Base-by-base conservation (phyloP, 2,113 vertebrate species). In the Labeo rohita region DNA sequence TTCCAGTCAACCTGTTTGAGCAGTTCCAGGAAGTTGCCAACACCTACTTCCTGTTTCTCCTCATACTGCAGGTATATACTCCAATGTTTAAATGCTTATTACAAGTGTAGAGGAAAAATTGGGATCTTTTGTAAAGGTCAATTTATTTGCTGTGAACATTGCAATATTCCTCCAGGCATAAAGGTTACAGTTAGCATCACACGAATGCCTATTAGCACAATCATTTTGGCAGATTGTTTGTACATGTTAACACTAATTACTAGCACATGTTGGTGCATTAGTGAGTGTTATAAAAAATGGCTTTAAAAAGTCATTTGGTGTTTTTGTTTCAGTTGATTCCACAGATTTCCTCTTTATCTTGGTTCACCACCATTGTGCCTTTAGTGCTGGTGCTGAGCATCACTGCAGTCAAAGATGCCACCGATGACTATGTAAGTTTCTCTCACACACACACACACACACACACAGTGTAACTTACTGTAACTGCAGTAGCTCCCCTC, bases 281-380 rank as follows among this genome's bases (percentile, higher is more conserved):
- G 16, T 36, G 36, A 43, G 10, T 59, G 10, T 6, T 36, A 61
- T 23, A 45, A 2, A 79, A 39, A 63, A 45, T 77, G 21, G 5
- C 36, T 61, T 59, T 59, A 59, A 34, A 65, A 47, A 21, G 21
- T 28, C 66, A 81, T 47, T 74, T 50, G 75, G 56, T 72, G 54
- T 89, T 11, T 91, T n/a, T 84, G 34, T 89, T 73, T 80, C 88
- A 99, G 98, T 91, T 99, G 95, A 99, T 99, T 92, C 97, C 98
- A 12, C 97, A 99, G 94, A 97, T 99, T 89, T 99, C 97, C 7
- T 99, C 98, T 0, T 94, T 99, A 50, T 98, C 98, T 87, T 99
- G 97, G 97, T 99, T 98, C 96, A 99, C 98, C 90, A 99, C 98
- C 95, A 99, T 99, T 0, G 98, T 99, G 97, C 98, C 98, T 98